Evolutionary conservation across 2,113 vertebrate species (phyloP), one percentile per base, ranked within the genome.

Genomic region (Rhombomys opimus): DNA sequence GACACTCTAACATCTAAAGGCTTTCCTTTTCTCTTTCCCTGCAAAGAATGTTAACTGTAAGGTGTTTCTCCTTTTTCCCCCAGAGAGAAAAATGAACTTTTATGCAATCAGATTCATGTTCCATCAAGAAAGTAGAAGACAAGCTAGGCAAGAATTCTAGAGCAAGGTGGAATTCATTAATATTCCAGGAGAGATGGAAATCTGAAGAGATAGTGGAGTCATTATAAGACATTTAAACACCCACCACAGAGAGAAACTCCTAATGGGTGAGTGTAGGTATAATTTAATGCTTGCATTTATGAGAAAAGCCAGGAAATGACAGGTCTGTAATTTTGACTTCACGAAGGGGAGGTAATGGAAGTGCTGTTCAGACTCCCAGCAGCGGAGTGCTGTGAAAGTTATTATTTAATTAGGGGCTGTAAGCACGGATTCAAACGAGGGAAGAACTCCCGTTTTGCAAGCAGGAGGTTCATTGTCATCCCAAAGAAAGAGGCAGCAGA

Each of bases 291-390:
- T 96, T 96, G 92, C 75, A 41, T 91, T 97, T 97, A 82, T 80
- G 97, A 95, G 86, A 90, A 89, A 95, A 90, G 61, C 68, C 81
- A 91, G 94, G 65, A 93, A 94, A 87, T 96, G 97, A 97, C 98
- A 97, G 96, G 75, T 59, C 97, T 97, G 77, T 97, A 96, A 97
- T 97, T 97, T 96, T 93, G 89, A 94, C 94, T 96, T 97, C 96
- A 92, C 46, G 76, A 77, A 75, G 82, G 92, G 80, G 92, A 93
- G 94, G 96, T 67, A 96, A 95, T 86, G 88, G 96, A 95, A 73
- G 88, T 70, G 68, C 54, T 4, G 17, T 65, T 91, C 92, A 70
- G 89, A 50, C 54, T 93, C 18, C 4, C 50, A 70, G 67, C 70
- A 77, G 93, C 22, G 20, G 76, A 95, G 57, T 73, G 75, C 87